phyloP scores from a whole-genome alignment of 2,113 vertebrate species.

The Pollachius pollachius region DNA sequence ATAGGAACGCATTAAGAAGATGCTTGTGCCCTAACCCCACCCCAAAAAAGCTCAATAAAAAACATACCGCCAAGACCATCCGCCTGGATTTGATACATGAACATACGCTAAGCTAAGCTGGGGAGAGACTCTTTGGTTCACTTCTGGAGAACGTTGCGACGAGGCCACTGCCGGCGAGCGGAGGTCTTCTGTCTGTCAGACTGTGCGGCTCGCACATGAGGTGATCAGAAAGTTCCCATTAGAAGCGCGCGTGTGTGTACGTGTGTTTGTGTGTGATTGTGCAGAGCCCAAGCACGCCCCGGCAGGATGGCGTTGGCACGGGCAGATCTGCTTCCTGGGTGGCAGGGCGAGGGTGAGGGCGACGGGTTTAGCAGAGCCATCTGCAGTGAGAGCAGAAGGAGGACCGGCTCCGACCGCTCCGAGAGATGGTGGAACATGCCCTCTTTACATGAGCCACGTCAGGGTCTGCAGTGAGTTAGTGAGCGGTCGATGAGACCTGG shows the following conservation, averaged over 20 bases:
- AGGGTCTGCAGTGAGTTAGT: not conserved
- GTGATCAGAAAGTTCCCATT: constrained; percentile 50
- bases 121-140: too few relatives aligned
- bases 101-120: too few relatives aligned
- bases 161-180: too few relatives aligned
- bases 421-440: constrained; percentile 43
- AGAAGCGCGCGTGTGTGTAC: constrained; percentile 37
- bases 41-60: not conserved
- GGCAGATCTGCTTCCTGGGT: constrained; percentile 49
- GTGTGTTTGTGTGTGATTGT: too few relatives aligned
- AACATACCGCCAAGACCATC: too few relatives aligned
- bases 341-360: constrained; percentile 36
- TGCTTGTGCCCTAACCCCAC: not conserved
- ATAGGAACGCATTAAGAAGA: too few relatives aligned
- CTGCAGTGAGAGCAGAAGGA: constrained; percentile 71
- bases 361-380: constrained; percentile 61
- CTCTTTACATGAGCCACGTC: constrained; percentile 20
- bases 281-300: constrained; percentile 25
- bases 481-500: constrained; percentile 36
- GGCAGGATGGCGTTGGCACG: constrained; percentile 52
- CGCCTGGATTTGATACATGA: too few relatives aligned
- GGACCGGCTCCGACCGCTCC: constrained; percentile 48
- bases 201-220: constrained; percentile 42
- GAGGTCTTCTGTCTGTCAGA: too few relatives aligned
- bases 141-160: too few relatives aligned